These are phyloP conservation scores for Astropecten irregularis DNA, from an alignment of 53 echinoderm and acorn worm species.

Conservation along the genomic window DNA sequence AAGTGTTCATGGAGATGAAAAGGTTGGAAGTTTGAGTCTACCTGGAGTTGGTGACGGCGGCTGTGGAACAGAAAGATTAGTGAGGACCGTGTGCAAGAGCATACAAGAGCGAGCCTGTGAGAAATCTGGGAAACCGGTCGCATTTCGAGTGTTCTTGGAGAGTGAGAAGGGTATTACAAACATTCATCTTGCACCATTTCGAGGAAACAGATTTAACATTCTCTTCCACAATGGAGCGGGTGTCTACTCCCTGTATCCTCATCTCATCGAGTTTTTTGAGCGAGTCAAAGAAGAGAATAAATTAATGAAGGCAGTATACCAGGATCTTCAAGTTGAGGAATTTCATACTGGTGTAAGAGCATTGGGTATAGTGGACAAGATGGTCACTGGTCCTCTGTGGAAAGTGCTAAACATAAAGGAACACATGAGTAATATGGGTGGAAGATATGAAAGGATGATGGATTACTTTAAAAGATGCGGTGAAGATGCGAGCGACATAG, in stretches of 20 bases:
- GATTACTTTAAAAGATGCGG: slow-evolving; percentile 55
- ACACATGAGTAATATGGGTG: slow-evolving; percentile 59
- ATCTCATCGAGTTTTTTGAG: slow-evolving; percentile 59
- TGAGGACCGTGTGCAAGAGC: slow-evolving; percentile 62
- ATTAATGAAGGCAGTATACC: slow-evolving; percentile 46
- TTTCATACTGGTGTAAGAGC: slow-evolving; percentile 57
- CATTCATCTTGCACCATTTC: slow-evolving; percentile 57
- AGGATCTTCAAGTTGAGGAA: slow-evolving; percentile 51
- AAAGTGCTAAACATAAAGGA: slow-evolving; percentile 38
- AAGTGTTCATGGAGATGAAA: slow-evolving; percentile 18
- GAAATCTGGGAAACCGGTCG: slow-evolving; percentile 62
- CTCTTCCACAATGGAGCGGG: slow-evolving; percentile 71
- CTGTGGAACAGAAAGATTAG: slow-evolving; percentile 54
- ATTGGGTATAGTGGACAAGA: slow-evolving; percentile 65
- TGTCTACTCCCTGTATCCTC: slow-evolving; percentile 28
- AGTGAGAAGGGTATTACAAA: neutral
- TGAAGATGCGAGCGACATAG: slow-evolving; percentile 46
- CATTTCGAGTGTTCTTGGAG: slow-evolving; percentile 45
- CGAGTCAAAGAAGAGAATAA: slow-evolving; percentile 40
- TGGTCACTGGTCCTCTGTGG: slow-evolving; percentile 73
- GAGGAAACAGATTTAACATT: slow-evolving; percentile 71
- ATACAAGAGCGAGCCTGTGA: slow-evolving; percentile 63
- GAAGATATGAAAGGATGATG: slow-evolving; percentile 38
- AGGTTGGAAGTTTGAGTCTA: slow-evolving; percentile 33
- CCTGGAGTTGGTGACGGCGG: neutral